Evolutionary conservation across 2,888 invertebrate species (phyloP), one percentile per base, ranked within the genome.

Genomic region (Cybosia mesomella): DNA sequence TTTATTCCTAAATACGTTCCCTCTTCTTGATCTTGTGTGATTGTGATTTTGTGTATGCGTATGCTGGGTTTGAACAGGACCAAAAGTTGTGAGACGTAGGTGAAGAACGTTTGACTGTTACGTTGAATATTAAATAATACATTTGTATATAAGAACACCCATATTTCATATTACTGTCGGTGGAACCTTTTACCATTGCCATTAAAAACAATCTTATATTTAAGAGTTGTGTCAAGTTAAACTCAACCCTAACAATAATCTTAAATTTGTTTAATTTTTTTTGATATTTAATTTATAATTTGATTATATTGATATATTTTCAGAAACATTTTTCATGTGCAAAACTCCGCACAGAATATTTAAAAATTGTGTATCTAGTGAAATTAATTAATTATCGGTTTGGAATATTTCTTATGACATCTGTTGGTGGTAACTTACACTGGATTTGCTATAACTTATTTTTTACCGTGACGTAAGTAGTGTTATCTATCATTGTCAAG

Each of bases 311-410:
- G 11, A 10, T 21, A 7, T 18, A 1, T 58, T 58, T 36, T 34
- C 58, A 58, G 58, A 36, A 58, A 21, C 11, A 36, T 36, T 36
- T 58, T 13, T 58, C n/a, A 9, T 34, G 58, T 58, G 5, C 34
- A 5, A 58, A 58, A 21, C 36, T 36, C 36, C 58, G 58, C n/a
- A 34, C 34, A 13, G 58, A 58, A 58, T 58, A 58, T 58, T 58
- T 58, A 22, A 58, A 22, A 13, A 36, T 58, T 21, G 58, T 36
- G n/a, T 18, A 58, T 7, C n/a, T 58, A 36, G 36, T 58, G 21
- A 58, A 58, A 34, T 4, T 58, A 1, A 21, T 36, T 7, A 58
- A 58, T 21, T 1, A 11, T 11, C 21, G 34, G 13, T 21, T 58
- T 36, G 58, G 58, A 13, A n/a, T 34, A 0, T 36, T 36, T 22